Base-by-base conservation (phyloP, 2,113 vertebrate species). In the Coryphaenoides rupestris region DNA sequence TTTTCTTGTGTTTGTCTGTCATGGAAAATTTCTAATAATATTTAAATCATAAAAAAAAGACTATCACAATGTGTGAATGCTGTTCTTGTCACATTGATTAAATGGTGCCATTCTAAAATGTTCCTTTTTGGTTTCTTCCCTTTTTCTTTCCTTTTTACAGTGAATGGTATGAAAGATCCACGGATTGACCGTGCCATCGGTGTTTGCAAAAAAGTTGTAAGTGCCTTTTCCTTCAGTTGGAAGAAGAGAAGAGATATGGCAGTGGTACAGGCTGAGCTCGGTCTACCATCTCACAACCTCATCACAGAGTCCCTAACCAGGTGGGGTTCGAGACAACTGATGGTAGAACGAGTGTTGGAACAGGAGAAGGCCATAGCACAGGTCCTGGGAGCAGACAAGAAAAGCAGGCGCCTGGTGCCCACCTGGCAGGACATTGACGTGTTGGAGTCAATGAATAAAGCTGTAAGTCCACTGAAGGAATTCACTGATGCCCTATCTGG, bases 181-280 rank as follows among this genome's bases (percentile, higher is more conserved):
- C 10, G 46, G 46, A 47, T 47, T 2, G 10, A 47, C 12, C 46
- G 46, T 47, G 3, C 10, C 9, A 9, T 28, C 9, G 26, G 4
- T 28, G 26, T 28, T 28, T 28, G 26, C 9, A 28, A 28, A 9
- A 28, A 28, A 9, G 26, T 28, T 28, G 26, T 28, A 9, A 28
- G 26, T 9, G 9, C 4, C 26, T 28, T 28, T 9, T 28, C 26
- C 4, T 28, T 28, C 26, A 28, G 26, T 28, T 28, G 26, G 26
- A 28, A 59, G 58, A 40, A 19, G 28, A 59, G 58, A 10, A 54
- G 58, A 59, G 28, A 59, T n/a, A 33, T 59, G 58, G 16, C 23
- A 19, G 3, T 40, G 6, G 58, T 40, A 40, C 57, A 59, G 57
- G 13, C 24, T 33, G n/a, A 59, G 28, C 22, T 54, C 17, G n/a